Evolutionary conservation across 2,797 vertebrate genomes (phyloP).

Genomic region (Sebastes trivittatus): DNA sequence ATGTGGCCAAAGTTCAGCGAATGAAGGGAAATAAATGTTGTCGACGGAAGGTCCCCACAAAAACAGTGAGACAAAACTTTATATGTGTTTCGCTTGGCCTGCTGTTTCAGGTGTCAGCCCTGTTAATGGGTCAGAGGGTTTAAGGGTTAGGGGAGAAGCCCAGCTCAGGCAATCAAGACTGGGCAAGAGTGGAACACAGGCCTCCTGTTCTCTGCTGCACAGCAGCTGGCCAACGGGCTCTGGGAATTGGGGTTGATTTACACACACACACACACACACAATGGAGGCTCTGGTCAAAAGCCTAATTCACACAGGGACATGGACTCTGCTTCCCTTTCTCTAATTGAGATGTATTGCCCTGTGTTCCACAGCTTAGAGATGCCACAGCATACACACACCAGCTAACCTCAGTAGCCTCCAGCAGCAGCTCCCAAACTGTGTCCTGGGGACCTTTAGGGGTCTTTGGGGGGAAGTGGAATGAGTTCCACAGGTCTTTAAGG

Average conservation of each 20-base stretch:
- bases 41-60: neutral
- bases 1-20: neutral
- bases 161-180: slow-evolving; percentile 29
- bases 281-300: slow-evolving; percentile 23
- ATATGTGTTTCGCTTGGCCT: neutral
- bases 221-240: slow-evolving; percentile 47
- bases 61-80: neutral
- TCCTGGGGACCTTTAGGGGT: neutral
- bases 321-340: slow-evolving; percentile 16
- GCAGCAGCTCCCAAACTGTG: neutral
- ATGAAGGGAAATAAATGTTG: neutral
- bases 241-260: slow-evolving; percentile 38
- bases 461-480: neutral
- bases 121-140: slow-evolving; percentile 30
- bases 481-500: neutral
- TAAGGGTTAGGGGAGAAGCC: slow-evolving; percentile 11
- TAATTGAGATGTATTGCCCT: slow-evolving; percentile 59
- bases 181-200: slow-evolving; percentile 18
- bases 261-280: slow-evolving; percentile 14
- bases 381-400: neutral
- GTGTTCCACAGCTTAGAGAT: slow-evolving; percentile 9
- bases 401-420: slow-evolving; percentile 2
- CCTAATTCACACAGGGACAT: slow-evolving; percentile 35
- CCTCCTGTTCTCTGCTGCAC: slow-evolving; percentile 38
- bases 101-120: slow-evolving; percentile 28